Conservation (phyloP, 2,797 vertebrate species). For the Premnoplex brunnescens region DNA sequence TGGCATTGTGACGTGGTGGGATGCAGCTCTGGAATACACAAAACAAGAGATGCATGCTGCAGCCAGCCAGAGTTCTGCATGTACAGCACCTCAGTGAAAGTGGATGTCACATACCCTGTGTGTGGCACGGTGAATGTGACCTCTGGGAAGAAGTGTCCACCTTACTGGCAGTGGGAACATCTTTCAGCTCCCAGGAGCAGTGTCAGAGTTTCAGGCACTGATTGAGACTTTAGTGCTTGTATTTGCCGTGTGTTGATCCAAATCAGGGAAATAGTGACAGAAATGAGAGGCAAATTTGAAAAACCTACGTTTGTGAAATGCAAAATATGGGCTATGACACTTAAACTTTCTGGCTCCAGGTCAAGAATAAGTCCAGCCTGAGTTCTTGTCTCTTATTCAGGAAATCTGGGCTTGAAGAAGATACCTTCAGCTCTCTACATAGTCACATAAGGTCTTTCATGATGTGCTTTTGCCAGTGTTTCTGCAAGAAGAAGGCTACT, state of each 20-base stretch:
- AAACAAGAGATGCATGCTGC: background rate
- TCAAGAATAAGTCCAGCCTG: background rate
- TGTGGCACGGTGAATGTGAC: accelerated
- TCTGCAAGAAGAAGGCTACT: background rate
- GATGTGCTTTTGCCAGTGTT: background rate
- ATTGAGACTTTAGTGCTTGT: background rate
- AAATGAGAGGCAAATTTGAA: background rate
- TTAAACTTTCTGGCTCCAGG: background rate
- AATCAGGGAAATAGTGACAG: background rate
- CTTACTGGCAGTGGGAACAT: background rate
- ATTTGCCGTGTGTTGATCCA: background rate
- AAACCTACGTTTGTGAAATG: background rate
- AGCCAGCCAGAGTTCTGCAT: background rate
- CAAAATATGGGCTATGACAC: background rate
- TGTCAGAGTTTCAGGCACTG: background rate
- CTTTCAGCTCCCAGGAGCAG: background rate
- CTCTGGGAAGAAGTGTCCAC: accelerated
- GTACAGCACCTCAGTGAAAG: background rate
- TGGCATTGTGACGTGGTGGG: accelerated
- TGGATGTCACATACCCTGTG: accelerated
- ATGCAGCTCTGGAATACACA: background rate
- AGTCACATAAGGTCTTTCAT: background rate
- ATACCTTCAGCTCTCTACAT: background rate
- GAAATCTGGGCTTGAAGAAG: background rate
- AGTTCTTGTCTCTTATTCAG: background rate